Conservation (phyloP, 2,797 vertebrate species). For the Lepidocolaptes lacrymiger region DNA sequence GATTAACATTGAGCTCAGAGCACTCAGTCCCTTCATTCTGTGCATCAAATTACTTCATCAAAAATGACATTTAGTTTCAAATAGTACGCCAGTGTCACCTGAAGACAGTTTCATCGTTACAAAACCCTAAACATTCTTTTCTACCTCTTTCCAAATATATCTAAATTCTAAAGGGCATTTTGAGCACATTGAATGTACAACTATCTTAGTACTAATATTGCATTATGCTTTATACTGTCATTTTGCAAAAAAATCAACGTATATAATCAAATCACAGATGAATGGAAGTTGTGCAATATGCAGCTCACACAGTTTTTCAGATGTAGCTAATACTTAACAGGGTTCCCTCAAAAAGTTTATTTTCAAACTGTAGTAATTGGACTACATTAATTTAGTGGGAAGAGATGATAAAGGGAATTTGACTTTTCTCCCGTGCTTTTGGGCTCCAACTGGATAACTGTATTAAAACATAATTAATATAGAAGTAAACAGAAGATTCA, state of each 20-base stretch:
- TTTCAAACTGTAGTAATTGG: background rate
- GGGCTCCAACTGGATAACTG: background rate
- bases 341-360: background rate
- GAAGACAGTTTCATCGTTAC: background rate
- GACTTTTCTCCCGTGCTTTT: background rate
- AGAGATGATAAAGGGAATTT: background rate
- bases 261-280: background rate
- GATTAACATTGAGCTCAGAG: background rate
- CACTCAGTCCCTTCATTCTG: background rate
- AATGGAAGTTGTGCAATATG: background rate
- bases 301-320: background rate
- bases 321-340: background rate
- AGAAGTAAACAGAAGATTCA: background rate
- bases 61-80: background rate
- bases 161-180: background rate
- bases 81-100: background rate
- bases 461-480: background rate
- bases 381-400: background rate
- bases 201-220: background rate
- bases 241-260: background rate
- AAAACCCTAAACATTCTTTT: background rate
- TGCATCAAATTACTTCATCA: background rate
- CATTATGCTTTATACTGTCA: background rate
- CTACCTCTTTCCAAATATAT: background rate
- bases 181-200: background rate